Evolutionary conservation across 2,113 vertebrate genomes (phyloP).

Genomic region (Entelurus aequoreus): DNA sequence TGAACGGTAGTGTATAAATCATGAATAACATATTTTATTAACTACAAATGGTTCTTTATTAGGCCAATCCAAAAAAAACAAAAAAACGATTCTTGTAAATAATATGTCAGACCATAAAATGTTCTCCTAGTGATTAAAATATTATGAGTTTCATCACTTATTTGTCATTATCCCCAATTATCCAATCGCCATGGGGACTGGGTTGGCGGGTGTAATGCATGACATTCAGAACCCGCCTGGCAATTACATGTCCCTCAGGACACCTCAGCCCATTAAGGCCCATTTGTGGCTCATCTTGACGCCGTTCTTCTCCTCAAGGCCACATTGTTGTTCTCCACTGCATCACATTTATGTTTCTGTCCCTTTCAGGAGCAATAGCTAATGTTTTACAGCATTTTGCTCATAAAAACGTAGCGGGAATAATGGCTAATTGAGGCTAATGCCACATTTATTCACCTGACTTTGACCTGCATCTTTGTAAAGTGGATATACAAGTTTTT

Average conservation of each 20-base stretch:
- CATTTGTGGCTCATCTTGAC: constrained; percentile 45
- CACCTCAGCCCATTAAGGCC: constrained; percentile 42
- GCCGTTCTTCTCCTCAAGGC: constrained; percentile 17
- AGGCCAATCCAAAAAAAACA: not conserved
- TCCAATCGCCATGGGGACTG: constrained; percentile 36
- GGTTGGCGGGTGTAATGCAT: constrained; percentile 54
- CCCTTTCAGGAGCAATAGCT: not conserved
- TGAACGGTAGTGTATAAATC: too few relatives aligned
- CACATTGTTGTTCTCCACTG: not conserved
- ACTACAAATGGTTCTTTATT: not conserved
- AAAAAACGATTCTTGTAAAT: not conserved
- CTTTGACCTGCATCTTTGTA: too few relatives aligned
- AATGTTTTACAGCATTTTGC: not conserved
- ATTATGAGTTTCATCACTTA: constrained; percentile 51
- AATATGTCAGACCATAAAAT: constrained; percentile 35
- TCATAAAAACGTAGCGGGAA: too few relatives aligned
- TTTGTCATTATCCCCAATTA: constrained; percentile 60
- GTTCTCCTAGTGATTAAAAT: constrained; percentile 46
- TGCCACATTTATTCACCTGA: too few relatives aligned
- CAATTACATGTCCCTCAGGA: constrained; percentile 57
- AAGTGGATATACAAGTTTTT: too few relatives aligned
- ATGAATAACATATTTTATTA: not conserved
- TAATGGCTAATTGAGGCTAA: too few relatives aligned
- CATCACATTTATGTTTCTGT: not conserved
- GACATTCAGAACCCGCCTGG: constrained; percentile 45